A percentile compares a stretch with the other conserved stretches of the same genome.
phyloP scores from a whole-genome alignment of 2,113 vertebrate genomes.

The Notiomystis cincta region DNA sequence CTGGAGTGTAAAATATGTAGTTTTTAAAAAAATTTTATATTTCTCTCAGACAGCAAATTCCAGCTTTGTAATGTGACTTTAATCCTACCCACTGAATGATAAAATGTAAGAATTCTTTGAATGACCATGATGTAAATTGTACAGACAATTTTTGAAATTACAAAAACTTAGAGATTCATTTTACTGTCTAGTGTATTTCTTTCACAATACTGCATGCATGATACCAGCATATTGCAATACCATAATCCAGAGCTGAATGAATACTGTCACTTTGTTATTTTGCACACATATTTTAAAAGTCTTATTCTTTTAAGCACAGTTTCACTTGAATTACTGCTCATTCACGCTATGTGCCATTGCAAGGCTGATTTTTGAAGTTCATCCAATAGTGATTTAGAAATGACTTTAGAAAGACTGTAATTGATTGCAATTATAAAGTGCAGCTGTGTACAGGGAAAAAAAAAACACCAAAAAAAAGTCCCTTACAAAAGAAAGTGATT shows the following conservation, averaged over 20 bases:
- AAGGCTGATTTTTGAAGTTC: background rate
- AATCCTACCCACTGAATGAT: background rate
- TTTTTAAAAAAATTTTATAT: fast-evolving
- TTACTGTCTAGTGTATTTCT: background rate
- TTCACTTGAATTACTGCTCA: background rate
- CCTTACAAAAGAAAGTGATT: background rate
- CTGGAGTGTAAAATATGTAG: background rate
- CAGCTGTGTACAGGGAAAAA: background rate
- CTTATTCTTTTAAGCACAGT: background rate
- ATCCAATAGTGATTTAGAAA: background rate
- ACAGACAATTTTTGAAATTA: background rate
- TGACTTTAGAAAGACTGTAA: background rate
- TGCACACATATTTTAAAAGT: background rate
- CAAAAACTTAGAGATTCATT: background rate
- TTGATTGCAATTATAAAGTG: background rate
- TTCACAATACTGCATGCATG: background rate
- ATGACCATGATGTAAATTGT: background rate
- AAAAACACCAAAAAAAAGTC: background rate
- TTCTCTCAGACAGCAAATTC: background rate
- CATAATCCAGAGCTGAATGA: background rate
- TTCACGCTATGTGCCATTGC: background rate
- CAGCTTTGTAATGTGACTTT: background rate
- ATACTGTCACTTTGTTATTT: background rate
- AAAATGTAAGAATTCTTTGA: background rate
- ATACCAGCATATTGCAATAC: background rate